A percentile compares a stretch with the other conserved stretches of the same genome.
phyloP scores from a whole-genome alignment of 2,888 invertebrate genomes.

The Notodonta ziczac region DNA sequence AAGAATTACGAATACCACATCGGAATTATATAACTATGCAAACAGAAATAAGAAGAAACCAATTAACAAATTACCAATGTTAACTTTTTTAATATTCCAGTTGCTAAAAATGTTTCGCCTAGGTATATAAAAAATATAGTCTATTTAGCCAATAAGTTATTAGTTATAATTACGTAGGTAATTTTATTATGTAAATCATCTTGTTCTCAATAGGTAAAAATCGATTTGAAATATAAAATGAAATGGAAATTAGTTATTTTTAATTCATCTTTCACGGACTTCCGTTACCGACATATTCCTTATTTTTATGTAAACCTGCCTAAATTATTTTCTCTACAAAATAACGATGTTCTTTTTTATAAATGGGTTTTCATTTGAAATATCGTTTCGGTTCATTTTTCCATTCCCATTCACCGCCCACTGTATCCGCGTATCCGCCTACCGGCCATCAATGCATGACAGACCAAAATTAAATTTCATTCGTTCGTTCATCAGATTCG shows the following conservation, averaged over 20 bases:
- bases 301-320: not conserved
- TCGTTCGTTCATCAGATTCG: conserved; percentile 12
- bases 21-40: too few relatives aligned
- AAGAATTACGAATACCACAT: too few relatives aligned
- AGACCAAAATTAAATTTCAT: conserved; percentile 15
- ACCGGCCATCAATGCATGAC: conserved; percentile 3
- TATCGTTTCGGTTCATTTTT: not conserved
- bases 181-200: not conserved
- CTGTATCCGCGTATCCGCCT: not conserved
- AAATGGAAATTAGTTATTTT: not conserved
- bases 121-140: too few relatives aligned
- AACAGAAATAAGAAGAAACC: too few relatives aligned
- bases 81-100: too few relatives aligned
- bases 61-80: too few relatives aligned
- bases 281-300: too few relatives aligned
- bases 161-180: not conserved
- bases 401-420: not conserved
- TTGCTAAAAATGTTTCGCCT: too few relatives aligned
- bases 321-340: too few relatives aligned
- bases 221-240: not conserved
- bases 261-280: not conserved
- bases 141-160: not conserved
- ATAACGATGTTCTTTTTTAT: too few relatives aligned
- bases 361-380: too few relatives aligned
- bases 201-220: not conserved